Evolutionary conservation across 92 coral and sea anemone genomes (phyloP).

Genomic region (Muricea muricata): DNA sequence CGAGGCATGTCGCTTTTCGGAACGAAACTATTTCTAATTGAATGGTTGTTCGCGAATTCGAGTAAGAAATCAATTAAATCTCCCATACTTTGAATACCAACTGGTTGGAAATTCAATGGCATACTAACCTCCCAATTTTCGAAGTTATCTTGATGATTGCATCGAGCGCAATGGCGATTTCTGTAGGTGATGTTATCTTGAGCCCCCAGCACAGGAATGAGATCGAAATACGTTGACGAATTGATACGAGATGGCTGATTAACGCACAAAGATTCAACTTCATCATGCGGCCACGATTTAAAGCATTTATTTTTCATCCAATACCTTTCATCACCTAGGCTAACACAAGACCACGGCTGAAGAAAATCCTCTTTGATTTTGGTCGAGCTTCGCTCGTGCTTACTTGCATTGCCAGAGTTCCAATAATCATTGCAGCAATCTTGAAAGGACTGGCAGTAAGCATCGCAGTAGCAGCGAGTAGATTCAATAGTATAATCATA

Average conservation of each 20-base stretch:
- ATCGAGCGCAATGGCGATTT: constrained; percentile 11
- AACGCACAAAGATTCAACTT: background rate
- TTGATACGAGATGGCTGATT: background rate
- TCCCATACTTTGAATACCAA: background rate
- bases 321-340: background rate
- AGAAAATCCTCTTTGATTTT: background rate
- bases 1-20: background rate
- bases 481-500: background rate
- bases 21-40: background rate
- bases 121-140: background rate
- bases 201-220: constrained; percentile 17
- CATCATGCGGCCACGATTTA: background rate
- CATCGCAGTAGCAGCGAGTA: background rate
- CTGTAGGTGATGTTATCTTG: constrained; percentile 29
- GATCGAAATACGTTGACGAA: background rate
- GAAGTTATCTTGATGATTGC: constrained; percentile 4
- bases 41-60: background rate
- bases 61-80: background rate
- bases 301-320: constrained; percentile 33
- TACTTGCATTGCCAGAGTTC: background rate
- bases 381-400: background rate
- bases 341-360: background rate
- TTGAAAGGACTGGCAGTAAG: background rate
- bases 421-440: constrained; percentile 21
- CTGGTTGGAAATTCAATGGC: background rate